A percentile compares a stretch with the other conserved stretches of the same genome.
phyloP scores from a whole-genome alignment of 2,888 invertebrate genomes.

The Leptinotarsa juncta region DNA sequence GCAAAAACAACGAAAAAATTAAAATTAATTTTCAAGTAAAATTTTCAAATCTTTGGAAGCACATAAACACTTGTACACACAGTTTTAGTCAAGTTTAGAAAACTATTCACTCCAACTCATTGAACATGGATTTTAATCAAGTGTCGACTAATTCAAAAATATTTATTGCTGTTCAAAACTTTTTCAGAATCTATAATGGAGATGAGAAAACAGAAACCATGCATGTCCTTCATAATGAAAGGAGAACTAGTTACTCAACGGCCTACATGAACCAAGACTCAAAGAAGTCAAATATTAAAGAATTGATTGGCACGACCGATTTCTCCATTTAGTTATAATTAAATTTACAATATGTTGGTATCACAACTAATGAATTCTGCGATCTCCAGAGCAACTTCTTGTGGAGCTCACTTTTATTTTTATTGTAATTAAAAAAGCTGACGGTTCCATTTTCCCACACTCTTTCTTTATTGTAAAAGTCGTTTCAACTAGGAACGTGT shows the following conservation, averaged over 20 bases:
- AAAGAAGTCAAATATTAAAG: background rate
- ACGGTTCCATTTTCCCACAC: conserved; percentile 10
- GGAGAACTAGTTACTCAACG: no score
- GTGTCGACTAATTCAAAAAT: no score
- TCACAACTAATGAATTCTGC: conserved; percentile 5
- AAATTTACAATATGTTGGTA: background rate
- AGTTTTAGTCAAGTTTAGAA: no score
- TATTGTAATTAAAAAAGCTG: conserved; percentile 14
- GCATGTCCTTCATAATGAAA: background rate
- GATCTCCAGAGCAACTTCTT: conserved; percentile 1
- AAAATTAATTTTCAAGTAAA: no score
- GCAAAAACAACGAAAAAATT: no score
- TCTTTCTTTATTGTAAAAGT: conserved; percentile 4
- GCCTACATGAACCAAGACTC: background rate
- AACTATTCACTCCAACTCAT: no score
- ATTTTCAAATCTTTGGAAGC: no score
- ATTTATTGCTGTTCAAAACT: no score
- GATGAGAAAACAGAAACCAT: no score
- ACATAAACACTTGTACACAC: no score
- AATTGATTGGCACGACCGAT: background rate
- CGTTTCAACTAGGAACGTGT: conserved; percentile 4
- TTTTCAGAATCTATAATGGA: no score
- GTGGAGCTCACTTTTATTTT: conserved; percentile 1
- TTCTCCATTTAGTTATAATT: conserved; percentile 5
- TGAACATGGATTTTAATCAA: no score